phyloP scores from a whole-genome alignment of 2,888 invertebrate genomes.

The Prosopocoilus inquinatus region DNA sequence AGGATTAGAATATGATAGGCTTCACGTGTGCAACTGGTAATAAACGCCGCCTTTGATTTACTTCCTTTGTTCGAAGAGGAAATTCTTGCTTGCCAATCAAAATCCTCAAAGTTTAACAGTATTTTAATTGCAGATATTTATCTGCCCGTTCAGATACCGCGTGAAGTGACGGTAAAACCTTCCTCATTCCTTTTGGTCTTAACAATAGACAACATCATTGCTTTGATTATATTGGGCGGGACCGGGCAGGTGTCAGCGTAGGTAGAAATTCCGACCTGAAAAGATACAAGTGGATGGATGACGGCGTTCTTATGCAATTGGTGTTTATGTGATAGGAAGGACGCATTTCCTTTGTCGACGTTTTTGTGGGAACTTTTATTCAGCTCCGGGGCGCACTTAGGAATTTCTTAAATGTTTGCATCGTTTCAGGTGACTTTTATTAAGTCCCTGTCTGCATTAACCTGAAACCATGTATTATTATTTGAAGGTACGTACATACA shows the following conservation, averaged over 20 bases:
- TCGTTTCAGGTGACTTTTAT: neutral
- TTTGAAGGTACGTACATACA: no score
- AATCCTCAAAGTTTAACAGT: no score
- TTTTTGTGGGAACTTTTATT: conserved; percentile 3
- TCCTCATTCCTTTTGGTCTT: neutral
- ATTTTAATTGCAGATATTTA: no score
- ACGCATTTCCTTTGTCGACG: neutral
- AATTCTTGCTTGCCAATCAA: no score
- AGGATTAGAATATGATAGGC: no score
- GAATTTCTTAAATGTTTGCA: neutral
- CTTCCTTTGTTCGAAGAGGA: no score
- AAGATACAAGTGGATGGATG: neutral
- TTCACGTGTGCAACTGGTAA: no score
- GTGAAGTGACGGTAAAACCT: no score
- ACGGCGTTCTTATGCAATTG: conserved; percentile 4
- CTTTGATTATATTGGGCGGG: neutral
- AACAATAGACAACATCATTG: neutral
- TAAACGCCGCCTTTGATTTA: no score
- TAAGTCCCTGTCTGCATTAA: neutral
- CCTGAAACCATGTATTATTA: no score
- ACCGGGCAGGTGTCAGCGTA: conserved; percentile 1
- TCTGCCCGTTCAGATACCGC: no score
- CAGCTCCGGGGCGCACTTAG: neutral
- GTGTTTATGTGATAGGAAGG: conserved; percentile 1
- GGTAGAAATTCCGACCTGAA: neutral